Evolutionary conservation across 2,888 invertebrate genomes (phyloP).

Genomic region (Diarsia dahlii): DNA sequence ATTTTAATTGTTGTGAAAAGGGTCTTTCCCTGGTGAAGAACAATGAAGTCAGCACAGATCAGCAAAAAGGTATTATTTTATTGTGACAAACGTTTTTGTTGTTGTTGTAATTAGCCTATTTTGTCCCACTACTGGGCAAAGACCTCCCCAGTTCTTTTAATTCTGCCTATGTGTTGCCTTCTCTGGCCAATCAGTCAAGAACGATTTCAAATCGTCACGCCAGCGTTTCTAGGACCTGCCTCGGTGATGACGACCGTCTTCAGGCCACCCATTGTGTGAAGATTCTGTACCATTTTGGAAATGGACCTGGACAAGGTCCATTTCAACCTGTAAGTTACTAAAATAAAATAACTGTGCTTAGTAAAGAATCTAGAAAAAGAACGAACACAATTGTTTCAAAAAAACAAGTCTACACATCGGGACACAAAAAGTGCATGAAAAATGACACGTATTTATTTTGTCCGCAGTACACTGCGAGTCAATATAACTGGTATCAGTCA

Average conservation of each 20-base stretch:
- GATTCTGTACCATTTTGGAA: too few species aligned
- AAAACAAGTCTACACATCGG: slow-evolving; percentile 16
- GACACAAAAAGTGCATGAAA: slow-evolving; percentile 23
- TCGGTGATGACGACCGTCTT: too few species aligned
- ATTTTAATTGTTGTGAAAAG: not conserved
- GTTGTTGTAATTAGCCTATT: too few species aligned
- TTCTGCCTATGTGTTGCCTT: too few species aligned
- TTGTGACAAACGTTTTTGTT: too few species aligned
- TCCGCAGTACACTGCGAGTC: slow-evolving; percentile 68
- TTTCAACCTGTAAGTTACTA: not conserved
- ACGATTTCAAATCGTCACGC: too few species aligned
- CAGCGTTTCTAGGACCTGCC: too few species aligned
- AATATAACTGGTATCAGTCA: slow-evolving; percentile 83
- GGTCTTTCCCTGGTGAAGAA: not conserved
- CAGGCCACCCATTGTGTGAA: too few species aligned
- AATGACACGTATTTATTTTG: slow-evolving; percentile 53
- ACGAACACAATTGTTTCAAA: not conserved
- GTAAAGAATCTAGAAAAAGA: not conserved
- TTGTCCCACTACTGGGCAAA: too few species aligned
- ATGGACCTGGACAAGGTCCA: too few species aligned
- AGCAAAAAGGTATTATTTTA: not conserved
- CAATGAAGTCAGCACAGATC: not conserved
- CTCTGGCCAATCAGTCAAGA: too few species aligned
- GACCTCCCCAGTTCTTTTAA: too few species aligned
- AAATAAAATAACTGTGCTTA: not conserved